Conservation (phyloP, 2,797 vertebrate species). For the Micrastur ruficollis region DNA sequence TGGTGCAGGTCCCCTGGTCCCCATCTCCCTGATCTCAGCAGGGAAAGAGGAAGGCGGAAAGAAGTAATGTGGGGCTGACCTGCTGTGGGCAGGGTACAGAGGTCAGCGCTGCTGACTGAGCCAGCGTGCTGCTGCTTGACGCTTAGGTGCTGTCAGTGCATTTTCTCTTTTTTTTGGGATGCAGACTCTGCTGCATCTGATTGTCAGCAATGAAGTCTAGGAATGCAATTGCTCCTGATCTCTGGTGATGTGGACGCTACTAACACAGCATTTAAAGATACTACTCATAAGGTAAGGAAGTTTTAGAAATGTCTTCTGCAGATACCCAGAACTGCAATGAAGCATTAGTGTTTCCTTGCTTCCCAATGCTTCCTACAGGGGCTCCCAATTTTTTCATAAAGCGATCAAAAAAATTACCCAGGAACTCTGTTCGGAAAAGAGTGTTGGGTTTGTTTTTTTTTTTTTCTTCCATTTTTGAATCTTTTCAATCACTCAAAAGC, state of each 20-base stretch:
- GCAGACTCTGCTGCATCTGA: background rate
- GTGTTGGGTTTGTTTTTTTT: background rate
- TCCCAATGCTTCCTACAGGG: background rate
- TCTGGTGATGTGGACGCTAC: background rate
- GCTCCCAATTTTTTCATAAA: background rate
- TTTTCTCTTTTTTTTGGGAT: background rate
- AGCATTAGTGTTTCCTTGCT: background rate
- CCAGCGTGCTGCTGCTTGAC: background rate
- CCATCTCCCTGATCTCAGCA: background rate
- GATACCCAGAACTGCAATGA: background rate
- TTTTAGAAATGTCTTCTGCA: background rate
- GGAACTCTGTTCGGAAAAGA: background rate
- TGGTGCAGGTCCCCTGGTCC: background rate
- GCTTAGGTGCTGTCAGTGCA: background rate
- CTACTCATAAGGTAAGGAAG: background rate
- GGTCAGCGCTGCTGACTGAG: background rate
- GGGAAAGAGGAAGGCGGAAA: background rate
- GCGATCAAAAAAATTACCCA: background rate
- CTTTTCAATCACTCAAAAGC: background rate
- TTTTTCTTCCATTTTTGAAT: no score
- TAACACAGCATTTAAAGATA: background rate
- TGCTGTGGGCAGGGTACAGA: background rate
- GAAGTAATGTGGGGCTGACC: background rate
- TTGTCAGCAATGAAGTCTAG: background rate
- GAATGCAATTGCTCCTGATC: background rate